phyloP scores from a whole-genome alignment of 1,140 invertebrate genomes.

The Panagrolaimus sp. region DNA sequence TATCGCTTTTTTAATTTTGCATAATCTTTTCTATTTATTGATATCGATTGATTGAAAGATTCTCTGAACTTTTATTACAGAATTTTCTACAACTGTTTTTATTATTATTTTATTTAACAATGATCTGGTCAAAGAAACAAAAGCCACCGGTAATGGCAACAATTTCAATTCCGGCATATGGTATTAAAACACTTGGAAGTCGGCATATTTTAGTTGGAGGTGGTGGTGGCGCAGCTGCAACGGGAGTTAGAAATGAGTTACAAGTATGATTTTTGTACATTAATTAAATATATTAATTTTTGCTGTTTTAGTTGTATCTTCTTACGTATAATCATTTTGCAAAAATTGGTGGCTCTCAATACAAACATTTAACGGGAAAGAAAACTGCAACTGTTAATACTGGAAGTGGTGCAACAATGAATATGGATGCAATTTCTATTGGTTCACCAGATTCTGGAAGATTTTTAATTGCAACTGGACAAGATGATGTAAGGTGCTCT shows the following conservation, averaged over 20 bases:
- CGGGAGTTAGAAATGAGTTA: constrained; percentile 89
- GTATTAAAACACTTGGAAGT: constrained; percentile 79
- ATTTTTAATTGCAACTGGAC: constrained; percentile 35
- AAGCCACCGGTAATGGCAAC: neutral
- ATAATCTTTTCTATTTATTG: too few species aligned
- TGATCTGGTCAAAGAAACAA: neutral
- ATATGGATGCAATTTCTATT: constrained; percentile 34
- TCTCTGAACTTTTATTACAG: too few species aligned
- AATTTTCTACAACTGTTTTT: too few species aligned
- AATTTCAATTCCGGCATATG: constrained; percentile 67
- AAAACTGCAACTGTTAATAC: constrained; percentile 23
- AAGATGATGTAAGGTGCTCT: constrained; percentile 29
- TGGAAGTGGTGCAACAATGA: constrained; percentile 26
- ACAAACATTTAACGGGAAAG: neutral
- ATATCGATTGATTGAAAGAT: too few species aligned
- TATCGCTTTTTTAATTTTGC: too few species aligned
- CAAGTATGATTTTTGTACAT: constrained; percentile 60
- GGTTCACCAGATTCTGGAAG: constrained; percentile 15
- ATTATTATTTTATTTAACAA: neutral
- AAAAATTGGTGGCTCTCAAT: constrained; percentile 12
- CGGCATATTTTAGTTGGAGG: constrained; percentile 87
- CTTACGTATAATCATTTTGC: constrained; percentile 13
- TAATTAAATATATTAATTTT: neutral
- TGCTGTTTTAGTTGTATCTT: constrained; percentile 20
- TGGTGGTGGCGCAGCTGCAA: constrained; percentile 86